These are phyloP conservation scores for Leptopilina syphax DNA, from an alignment of 2,888 invertebrate species.

Conservation along the genomic window DNA sequence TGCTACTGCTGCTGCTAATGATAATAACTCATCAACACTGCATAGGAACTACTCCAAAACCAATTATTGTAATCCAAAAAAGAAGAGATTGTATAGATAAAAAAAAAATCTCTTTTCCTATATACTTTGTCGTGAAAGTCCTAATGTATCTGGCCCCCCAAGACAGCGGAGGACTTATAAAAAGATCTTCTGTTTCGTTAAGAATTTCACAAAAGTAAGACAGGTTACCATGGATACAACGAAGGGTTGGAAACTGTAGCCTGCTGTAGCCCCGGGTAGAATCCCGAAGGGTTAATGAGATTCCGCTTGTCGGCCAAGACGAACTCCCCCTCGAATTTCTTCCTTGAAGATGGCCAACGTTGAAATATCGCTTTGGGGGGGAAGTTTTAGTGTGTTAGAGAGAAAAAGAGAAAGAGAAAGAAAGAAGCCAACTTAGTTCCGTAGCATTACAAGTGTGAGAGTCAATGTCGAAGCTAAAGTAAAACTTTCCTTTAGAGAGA, in stretches of 20 bases:
- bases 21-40: no score
- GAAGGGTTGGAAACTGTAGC: constrained; percentile 57
- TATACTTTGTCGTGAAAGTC: neutral
- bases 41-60: no score
- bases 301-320: constrained; percentile 54
- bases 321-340: constrained; percentile 40
- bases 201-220: constrained; percentile 50
- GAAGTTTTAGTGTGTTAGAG: neutral
- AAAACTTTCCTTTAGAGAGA: neutral
- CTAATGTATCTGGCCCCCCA: neutral
- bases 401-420: neutral
- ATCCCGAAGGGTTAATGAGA: constrained; percentile 59
- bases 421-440: constrained; percentile 25
- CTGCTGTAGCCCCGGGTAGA: constrained; percentile 47
- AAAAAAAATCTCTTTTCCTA: no score
- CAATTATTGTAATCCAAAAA: no score
- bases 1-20: no score
- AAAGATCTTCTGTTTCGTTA: constrained; percentile 54
- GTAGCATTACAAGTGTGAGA: constrained; percentile 36
- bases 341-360: constrained; percentile 36
- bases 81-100: no score
- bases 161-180: constrained; percentile 14
- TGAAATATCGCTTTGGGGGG: constrained; percentile 24
- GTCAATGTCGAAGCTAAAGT: constrained; percentile 27
- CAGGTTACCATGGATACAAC: constrained; percentile 56